These are phyloP conservation scores for Hydroisotoma schaefferi DNA, from an alignment of 2,888 invertebrate species.

Conservation along the genomic window DNA sequence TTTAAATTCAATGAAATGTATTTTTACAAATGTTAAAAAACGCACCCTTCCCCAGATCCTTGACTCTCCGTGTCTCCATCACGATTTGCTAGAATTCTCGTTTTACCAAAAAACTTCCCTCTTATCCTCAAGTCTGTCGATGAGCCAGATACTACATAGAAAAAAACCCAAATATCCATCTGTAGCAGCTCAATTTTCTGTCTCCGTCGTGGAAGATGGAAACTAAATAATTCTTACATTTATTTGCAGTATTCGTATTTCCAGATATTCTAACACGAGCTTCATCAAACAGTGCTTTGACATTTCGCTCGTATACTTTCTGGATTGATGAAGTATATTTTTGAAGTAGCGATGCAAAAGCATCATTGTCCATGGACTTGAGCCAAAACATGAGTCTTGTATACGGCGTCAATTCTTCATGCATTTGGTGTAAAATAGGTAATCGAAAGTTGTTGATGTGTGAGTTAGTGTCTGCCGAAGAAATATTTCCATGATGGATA, in stretches of 20 bases:
- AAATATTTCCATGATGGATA: constrained; percentile 71
- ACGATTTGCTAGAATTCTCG: constrained; percentile 45
- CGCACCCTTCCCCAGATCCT: constrained; percentile 48
- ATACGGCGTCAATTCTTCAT: constrained; percentile 80
- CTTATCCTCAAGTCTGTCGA: constrained; percentile 42
- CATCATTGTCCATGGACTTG: constrained; percentile 77
- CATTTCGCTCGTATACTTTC: constrained; percentile 83
- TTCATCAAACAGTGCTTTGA: constrained; percentile 71
- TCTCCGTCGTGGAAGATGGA: no score
- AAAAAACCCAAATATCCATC: neutral
- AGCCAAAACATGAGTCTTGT: constrained; percentile 89
- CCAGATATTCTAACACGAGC: constrained; percentile 60
- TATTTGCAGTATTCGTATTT: constrained; percentile 27
- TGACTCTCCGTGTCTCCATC: constrained; percentile 49
- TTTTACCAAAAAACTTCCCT: constrained; percentile 47
- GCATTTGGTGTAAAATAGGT: constrained; percentile 73
- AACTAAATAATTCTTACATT: constrained; percentile 30
- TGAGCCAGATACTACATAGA: constrained; percentile 34
- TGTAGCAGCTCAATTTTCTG: no score
- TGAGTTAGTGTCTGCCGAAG: constrained; percentile 36
- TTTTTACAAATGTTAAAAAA: neutral
- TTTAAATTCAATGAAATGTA: constrained; percentile 2
- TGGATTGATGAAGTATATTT: constrained; percentile 77
- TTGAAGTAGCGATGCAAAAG: constrained; percentile 74
- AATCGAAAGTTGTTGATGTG: constrained; percentile 60